Conservation (phyloP, 2,888 invertebrate genomes). For the Synergus laeviventris region DNA sequence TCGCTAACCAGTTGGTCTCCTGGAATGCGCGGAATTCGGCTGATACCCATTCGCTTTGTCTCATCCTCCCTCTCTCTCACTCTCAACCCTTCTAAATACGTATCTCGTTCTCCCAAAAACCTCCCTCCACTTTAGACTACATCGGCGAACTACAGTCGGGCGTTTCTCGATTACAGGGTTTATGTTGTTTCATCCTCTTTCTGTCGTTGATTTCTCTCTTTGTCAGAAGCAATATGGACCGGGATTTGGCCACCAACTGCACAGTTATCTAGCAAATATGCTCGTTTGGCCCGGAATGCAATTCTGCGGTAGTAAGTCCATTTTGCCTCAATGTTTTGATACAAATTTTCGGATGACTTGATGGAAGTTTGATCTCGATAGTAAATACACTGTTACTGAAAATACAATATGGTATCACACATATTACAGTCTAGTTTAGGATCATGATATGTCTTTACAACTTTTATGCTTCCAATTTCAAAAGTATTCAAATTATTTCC, state of each 20-base stretch:
- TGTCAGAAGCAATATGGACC: background rate
- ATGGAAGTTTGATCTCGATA: too few relatives aligned
- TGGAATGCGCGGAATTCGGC: slow-evolving; percentile 73
- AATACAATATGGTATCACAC: too few relatives aligned
- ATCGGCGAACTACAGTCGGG: background rate
- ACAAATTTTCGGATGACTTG: background rate
- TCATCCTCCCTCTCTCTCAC: slow-evolving; percentile 45
- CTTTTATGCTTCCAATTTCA: too few relatives aligned
- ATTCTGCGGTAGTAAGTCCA: slow-evolving; percentile 24
- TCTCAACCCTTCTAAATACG: slow-evolving; percentile 42
- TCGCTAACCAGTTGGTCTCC: slow-evolving; percentile 74
- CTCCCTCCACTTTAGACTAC: background rate
- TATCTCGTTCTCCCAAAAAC: slow-evolving; percentile 42
- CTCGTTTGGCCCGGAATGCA: slow-evolving; percentile 7
- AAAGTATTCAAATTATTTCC: background rate
- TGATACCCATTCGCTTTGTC: slow-evolving; percentile 54
- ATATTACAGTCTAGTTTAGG: too few relatives aligned
- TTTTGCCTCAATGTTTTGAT: slow-evolving; percentile 15
- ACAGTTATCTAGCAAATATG: slow-evolving; percentile 35
- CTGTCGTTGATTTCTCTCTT: slow-evolving; percentile 21
- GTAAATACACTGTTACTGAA: too few relatives aligned
- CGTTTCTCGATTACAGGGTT: slow-evolving; percentile 13
- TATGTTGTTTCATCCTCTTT: background rate
- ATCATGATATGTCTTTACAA: too few relatives aligned
- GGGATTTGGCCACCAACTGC: background rate